Percentiles rank a stretch among this genome's conserved stretches.
Conservation (phyloP, 1,140 invertebrate genomes). For the Rhagoletis pomonella region DNA sequence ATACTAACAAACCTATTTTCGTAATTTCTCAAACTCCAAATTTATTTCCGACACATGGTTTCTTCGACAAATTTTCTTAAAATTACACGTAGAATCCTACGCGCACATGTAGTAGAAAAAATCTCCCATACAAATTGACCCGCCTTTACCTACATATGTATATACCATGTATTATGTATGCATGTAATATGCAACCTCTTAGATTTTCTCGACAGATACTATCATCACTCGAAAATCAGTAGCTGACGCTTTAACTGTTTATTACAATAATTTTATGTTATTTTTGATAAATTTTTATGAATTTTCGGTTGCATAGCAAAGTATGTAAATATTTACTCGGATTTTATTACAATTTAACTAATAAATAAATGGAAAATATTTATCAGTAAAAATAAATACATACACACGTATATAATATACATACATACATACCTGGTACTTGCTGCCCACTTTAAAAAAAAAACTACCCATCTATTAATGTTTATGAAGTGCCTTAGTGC, state of each 20-base stretch:
- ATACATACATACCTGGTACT: not conserved
- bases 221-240: not conserved
- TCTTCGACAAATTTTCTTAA: no score
- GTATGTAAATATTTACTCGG: slow-evolving; percentile 24
- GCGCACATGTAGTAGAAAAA: no score
- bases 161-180: no score
- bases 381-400: not conserved
- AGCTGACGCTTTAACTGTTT: slow-evolving; percentile 48
- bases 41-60: no score
- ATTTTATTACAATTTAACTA: slow-evolving; percentile 46
- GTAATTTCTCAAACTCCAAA: no score
- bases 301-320: slow-evolving; percentile 24
- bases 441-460: not conserved
- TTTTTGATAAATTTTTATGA: slow-evolving; percentile 15
- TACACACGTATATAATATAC: not conserved
- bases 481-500: slow-evolving; percentile 1
- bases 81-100: no score
- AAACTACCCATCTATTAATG: not conserved
- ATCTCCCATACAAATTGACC: no score
- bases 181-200: no score
- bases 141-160: no score
- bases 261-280: slow-evolving; percentile 14
- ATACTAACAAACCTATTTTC: no score
- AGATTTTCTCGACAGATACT: no score
- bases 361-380: slow-evolving; percentile 37